Percentiles rank a stretch among this genome's conserved stretches.
Evolutionary conservation across 1,140 invertebrate species (phyloP).

Genomic region (Stegodyphus mimosarum): DNA sequence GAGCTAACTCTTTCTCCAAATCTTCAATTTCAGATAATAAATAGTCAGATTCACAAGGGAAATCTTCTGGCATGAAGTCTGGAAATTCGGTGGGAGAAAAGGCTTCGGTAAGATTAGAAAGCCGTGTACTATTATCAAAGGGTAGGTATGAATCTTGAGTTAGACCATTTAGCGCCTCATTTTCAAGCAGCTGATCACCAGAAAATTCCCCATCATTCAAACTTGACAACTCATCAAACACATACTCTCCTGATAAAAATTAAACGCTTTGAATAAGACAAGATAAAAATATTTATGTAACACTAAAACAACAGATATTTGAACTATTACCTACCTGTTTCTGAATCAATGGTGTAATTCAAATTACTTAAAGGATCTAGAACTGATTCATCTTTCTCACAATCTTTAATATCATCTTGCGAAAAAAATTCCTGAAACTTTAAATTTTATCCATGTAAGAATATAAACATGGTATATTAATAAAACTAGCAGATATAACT

Average conservation of each 20-base stretch:
- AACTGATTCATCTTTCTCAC: conserved; percentile 61
- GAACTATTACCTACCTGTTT: conserved; percentile 77
- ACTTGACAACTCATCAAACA: no score
- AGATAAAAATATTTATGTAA: no score
- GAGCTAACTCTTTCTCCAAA: conserved; percentile 14
- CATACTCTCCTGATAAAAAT: no score
- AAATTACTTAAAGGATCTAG: conserved; percentile 79
- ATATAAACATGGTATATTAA: no score
- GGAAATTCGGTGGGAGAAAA: conserved; percentile 19
- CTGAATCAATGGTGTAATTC: conserved; percentile 84
- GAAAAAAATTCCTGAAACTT: not conserved
- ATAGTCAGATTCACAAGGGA: conserved; percentile 18
- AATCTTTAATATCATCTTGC: not conserved
- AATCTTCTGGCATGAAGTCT: conserved; percentile 8
- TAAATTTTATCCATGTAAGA: not conserved
- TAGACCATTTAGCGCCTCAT: not conserved
- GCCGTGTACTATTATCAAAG: conserved; percentile 3
- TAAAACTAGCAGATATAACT: no score
- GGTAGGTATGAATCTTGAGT: conserved; percentile 36
- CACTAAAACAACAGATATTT: no score
- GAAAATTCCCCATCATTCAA: not conserved
- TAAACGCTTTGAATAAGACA: no score
- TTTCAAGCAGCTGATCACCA: not conserved
- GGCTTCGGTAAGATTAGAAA: conserved; percentile 18
- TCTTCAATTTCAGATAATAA: conserved; percentile 30